Conservation (phyloP, 2,888 invertebrate genomes). For the Plebejus argus region DNA sequence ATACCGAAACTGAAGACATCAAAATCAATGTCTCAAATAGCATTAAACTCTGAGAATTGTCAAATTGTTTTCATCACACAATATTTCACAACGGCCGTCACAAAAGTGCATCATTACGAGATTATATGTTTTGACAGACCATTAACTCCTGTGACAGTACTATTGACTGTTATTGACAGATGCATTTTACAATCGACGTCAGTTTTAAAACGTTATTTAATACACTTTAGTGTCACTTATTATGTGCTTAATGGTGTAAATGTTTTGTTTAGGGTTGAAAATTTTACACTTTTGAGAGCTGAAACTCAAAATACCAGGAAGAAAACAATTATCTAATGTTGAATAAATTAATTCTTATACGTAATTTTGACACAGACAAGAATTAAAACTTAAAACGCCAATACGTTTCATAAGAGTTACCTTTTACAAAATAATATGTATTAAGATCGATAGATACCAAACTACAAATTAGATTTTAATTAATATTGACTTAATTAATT, state of each 20-base stretch:
- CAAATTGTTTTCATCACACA: constrained; percentile 61
- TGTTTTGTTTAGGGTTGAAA: constrained; percentile 46
- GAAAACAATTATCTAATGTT: too few relatives aligned
- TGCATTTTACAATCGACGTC: constrained; percentile 68
- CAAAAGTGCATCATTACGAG: constrained; percentile 65
- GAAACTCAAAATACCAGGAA: background rate
- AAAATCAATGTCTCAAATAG: background rate
- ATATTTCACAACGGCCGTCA: constrained; percentile 62
- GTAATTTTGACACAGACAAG: too few relatives aligned
- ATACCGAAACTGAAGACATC: too few relatives aligned
- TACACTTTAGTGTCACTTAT: constrained; percentile 44
- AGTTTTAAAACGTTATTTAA: constrained; percentile 50
- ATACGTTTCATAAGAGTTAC: background rate
- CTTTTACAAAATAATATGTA: background rate
- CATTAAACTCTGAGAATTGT: constrained; percentile 54
- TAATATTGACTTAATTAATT: constrained; percentile 6
- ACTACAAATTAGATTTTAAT: background rate
- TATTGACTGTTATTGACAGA: constrained; percentile 61
- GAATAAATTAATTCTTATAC: too few relatives aligned
- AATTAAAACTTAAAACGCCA: background rate
- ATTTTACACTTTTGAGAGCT: background rate
- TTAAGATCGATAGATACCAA: background rate
- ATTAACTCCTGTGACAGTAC: constrained; percentile 54
- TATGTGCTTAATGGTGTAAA: constrained; percentile 52
- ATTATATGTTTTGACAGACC: constrained; percentile 78